Percentiles rank a stretch among this genome's conserved stretches.
These are phyloP conservation scores for Hyperoodon ampullatus DNA, from an alignment of 2,113 vertebrate genomes.

Conservation along the genomic window DNA sequence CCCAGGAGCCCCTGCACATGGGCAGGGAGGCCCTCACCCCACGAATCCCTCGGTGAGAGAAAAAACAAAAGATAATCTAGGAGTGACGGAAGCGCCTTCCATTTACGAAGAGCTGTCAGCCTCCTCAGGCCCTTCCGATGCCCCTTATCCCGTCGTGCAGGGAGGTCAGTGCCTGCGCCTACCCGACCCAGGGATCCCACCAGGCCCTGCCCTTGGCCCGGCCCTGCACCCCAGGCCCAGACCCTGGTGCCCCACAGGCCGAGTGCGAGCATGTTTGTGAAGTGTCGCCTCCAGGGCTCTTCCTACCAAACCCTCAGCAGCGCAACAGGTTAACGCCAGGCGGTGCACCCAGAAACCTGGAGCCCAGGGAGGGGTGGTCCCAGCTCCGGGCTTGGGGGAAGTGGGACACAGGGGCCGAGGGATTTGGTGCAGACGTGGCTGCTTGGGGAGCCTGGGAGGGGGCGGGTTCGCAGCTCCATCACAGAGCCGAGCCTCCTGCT, in stretches of 20 bases:
- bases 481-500: neutral
- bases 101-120: neutral
- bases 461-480: neutral
- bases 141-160: neutral
- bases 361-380: too few relatives aligned
- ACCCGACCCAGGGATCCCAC: neutral
- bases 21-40: neutral
- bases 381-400: too few relatives aligned
- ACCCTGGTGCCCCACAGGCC: neutral
- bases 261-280: neutral
- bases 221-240: neutral
- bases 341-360: accelerated
- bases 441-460: neutral
- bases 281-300: neutral
- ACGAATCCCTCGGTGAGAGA: neutral
- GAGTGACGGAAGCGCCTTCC: neutral
- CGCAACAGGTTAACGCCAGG: neutral
- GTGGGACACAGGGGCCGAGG: too few relatives aligned
- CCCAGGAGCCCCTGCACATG: neutral
- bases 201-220: neutral
- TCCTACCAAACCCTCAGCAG: neutral
- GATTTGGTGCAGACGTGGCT: neutral
- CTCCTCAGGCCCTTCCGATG: neutral
- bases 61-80: neutral
- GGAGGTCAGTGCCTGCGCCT: neutral